Evolutionary conservation across 1,140 invertebrate species (phyloP), one percentile per base, ranked within the genome.

Genomic region (Zaprionus africanus): DNA sequence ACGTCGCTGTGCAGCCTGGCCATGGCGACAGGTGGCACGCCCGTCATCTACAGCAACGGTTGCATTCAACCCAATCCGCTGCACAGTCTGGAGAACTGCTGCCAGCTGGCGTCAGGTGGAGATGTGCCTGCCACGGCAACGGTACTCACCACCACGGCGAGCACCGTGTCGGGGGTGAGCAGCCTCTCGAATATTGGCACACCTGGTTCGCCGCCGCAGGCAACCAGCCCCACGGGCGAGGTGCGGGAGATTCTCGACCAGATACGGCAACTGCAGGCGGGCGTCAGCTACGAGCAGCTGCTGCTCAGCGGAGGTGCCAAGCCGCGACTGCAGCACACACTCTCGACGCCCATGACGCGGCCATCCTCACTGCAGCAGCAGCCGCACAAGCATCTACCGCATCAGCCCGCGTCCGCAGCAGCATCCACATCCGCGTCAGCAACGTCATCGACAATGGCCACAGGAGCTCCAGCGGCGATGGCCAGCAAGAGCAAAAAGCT

Each of bases 211-310:
- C 96, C 96, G 1, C 96, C 96, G 0, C 94, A 95, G 81, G 96
- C 96, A 11, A 97, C 96, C 9, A 96, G 96, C 82, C 96, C 96
- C 2, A 97, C 96, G 13, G 95, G 95, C 72, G 95, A 96, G 92
- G 94, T 96, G 80, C 93, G 94, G 19, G 95, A 96, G 76, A 91
- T 96, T 43, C 91, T 96, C 82, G 95, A 95, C 75, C 95, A 96
- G 93, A 96, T 96, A 76, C 95, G 95, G 59, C 94, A 95, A 82
- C 91, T 96, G 62, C 95, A 95, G 68, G 85, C 83, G 9, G 90
- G 82, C 31, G 87, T 90, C 19, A 91, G 78, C 49, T 90, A 85
- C 31, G 86, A 92, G 19, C 91, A 92, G 34, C 65, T 90, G 4
- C 28, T 91, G 61, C 51, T 91, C 0, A 36, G 24, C 9, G 76